Percentiles rank a stretch among this genome's conserved stretches.
Evolutionary conservation across 2,113 vertebrate species (phyloP).

Genomic region (Numida meleagris): DNA sequence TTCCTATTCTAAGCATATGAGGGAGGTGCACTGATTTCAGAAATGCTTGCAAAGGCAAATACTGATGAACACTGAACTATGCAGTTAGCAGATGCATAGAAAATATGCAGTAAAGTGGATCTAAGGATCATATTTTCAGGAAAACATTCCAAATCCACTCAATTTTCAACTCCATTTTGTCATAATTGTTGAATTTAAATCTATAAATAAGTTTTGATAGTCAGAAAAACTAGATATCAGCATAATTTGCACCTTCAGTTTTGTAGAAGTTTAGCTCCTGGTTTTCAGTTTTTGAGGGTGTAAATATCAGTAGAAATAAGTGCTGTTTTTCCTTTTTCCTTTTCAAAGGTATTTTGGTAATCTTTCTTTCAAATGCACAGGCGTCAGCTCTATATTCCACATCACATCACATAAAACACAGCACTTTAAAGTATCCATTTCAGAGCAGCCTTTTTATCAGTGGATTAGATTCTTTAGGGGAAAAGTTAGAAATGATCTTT

Average conservation of each 20-base stretch:
- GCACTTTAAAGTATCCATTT: background rate
- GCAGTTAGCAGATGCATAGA: background rate
- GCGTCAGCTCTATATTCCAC: background rate
- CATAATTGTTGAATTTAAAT: background rate
- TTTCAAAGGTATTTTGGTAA: background rate
- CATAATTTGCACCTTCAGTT: background rate
- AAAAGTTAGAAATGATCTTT: background rate
- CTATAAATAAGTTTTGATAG: background rate
- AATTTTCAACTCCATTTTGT: background rate
- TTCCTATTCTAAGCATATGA: background rate
- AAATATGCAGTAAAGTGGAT: background rate
- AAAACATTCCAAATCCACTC: background rate
- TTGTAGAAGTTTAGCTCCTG: background rate
- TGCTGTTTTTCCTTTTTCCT: background rate
- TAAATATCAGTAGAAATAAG: background rate
- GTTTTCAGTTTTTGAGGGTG: accelerated
- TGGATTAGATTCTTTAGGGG: background rate
- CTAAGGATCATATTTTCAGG: background rate
- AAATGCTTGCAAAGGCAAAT: background rate
- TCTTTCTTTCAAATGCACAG: background rate
- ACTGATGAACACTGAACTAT: background rate
- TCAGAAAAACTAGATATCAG: background rate
- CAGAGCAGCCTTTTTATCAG: background rate
- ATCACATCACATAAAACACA: background rate
- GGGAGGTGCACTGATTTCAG: background rate